Evolutionary conservation across 2,888 invertebrate genomes (phyloP).

Genomic region (Coenonympha glycerion): DNA sequence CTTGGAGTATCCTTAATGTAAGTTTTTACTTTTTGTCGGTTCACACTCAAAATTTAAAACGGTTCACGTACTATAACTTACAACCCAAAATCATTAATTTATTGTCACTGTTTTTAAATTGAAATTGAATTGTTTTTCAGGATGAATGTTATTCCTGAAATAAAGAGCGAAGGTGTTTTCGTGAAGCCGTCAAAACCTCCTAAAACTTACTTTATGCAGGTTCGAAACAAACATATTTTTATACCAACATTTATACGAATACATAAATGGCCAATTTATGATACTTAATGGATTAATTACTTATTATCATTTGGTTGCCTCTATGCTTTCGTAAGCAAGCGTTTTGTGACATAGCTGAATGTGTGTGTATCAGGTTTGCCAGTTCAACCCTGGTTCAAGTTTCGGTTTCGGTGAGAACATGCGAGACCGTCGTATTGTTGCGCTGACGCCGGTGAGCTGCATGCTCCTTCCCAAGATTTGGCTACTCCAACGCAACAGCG

Average conservation of each 20-base stretch:
- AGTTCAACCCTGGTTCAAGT: conserved; percentile 75
- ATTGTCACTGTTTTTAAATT: no score
- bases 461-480: conserved; percentile 82
- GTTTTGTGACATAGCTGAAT: no score
- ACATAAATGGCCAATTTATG: no score
- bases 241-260: no score
- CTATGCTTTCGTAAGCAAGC: no score
- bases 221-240: conserved; percentile 18
- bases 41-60: no score
- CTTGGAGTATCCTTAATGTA: conserved; percentile 40
- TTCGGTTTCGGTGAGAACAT: conserved; percentile 84
- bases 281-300: no score
- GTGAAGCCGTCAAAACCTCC: conserved; percentile 33
- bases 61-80: no score
- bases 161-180: conserved; percentile 10
- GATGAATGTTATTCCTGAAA: conserved; percentile 40
- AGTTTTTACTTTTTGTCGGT: no score
- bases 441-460: conserved; percentile 78
- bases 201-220: conserved; percentile 66
- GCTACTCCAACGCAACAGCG: conserved; percentile 79
- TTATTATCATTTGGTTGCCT: no score
- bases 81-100: no score
- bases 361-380: no score
- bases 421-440: conserved; percentile 80
- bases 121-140: conserved; percentile 35